phyloP scores from a whole-genome alignment of 2,113 vertebrate genomes.

The Melanocharis versteri region DNA sequence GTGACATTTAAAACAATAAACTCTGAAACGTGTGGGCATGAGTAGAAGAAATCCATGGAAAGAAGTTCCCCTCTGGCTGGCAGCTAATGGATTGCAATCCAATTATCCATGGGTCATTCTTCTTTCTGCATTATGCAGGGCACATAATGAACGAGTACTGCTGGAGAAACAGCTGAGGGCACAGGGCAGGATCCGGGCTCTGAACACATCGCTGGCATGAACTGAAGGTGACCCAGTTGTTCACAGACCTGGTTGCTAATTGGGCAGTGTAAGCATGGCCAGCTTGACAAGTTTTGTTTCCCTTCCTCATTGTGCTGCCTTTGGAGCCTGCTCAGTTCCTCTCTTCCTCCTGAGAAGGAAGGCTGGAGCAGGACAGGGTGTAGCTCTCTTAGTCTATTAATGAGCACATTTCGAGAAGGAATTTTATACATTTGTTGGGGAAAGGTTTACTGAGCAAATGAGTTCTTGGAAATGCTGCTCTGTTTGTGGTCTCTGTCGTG shows the following conservation, averaged over 20 bases:
- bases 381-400: background rate
- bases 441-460: background rate
- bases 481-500: background rate
- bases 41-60: background rate
- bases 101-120: conserved; percentile 41
- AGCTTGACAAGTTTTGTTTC: background rate
- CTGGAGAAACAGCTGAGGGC: conserved; percentile 10
- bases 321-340: background rate
- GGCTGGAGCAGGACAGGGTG: background rate
- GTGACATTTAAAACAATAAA: conserved; percentile 31
- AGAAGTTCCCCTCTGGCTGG: conserved; percentile 57
- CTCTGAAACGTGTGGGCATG: background rate
- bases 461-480: conserved; percentile 17
- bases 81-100: conserved; percentile 38
- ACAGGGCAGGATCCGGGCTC: background rate
- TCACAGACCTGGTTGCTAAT: conserved; percentile 46
- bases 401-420: background rate
- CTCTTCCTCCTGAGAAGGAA: background rate
- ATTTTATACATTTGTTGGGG: background rate
- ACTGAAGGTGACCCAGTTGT: conserved; percentile 46
- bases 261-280: background rate
- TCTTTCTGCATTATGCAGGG: background rate
- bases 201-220: background rate
- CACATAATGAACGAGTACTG: conserved; percentile 4
- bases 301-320: background rate